phyloP scores from a whole-genome alignment of 2,797 vertebrate species.

The Spea hammondii region DNA sequence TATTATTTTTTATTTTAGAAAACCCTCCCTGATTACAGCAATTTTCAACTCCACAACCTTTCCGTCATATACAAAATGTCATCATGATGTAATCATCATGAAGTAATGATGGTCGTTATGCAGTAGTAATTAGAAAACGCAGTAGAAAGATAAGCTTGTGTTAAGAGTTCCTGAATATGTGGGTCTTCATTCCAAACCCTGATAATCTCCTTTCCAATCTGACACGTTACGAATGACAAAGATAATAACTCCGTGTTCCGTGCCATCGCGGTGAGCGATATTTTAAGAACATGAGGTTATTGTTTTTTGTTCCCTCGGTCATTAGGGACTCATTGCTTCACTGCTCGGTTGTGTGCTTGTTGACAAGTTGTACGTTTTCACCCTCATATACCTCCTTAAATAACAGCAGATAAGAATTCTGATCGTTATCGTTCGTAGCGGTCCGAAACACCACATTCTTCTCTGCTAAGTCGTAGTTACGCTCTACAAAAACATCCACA shows the following conservation, averaged over 20 bases:
- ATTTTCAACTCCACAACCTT: no score
- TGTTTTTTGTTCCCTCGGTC: background rate
- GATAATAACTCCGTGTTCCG: background rate
- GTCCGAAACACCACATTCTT: conserved; percentile 1
- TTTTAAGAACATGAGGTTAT: conserved; percentile 6
- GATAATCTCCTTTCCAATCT: background rate
- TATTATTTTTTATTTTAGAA: no score
- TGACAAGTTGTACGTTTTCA: conserved; percentile 15
- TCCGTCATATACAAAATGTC: no score
- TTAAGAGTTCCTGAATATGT: no score
- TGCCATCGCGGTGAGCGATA: background rate
- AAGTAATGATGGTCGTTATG: no score
- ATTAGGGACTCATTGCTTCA: background rate
- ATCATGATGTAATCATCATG: no score
- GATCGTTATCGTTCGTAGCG: background rate
- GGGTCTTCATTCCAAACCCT: background rate
- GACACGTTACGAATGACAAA: conserved; percentile 3
- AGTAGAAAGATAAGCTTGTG: no score
- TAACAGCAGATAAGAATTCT: conserved; percentile 25
- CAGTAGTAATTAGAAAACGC: no score
- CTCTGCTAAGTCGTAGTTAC: background rate
- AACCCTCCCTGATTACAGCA: no score
- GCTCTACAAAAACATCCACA: no score
- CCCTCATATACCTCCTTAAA: background rate
- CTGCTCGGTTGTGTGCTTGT: background rate